Percentiles rank a stretch among this genome's conserved stretches.
These are phyloP conservation scores for Isoperla grammatica DNA, from an alignment of 2,888 invertebrate species.

Conservation along the genomic window DNA sequence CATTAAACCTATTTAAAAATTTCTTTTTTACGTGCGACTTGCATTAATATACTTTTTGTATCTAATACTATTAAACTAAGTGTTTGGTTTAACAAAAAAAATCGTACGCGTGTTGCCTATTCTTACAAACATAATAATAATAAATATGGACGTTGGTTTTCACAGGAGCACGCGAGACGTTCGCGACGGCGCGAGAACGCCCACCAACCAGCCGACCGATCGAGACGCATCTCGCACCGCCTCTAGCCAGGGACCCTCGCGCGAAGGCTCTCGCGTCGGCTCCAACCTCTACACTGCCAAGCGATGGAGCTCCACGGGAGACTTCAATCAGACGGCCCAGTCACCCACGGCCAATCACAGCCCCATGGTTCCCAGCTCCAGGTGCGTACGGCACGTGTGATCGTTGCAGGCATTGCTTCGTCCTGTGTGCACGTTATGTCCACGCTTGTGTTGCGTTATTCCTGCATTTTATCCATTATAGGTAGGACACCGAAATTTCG, in stretches of 20 bases:
- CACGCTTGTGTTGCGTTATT: neutral
- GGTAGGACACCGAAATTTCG: too few species aligned
- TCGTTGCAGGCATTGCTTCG: constrained; percentile 20
- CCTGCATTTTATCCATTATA: too few species aligned
- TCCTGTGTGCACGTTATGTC: constrained; percentile 15
- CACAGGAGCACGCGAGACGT: neutral
- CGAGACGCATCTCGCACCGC: constrained; percentile 27
- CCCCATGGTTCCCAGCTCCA: constrained; percentile 39
- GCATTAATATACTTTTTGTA: too few species aligned
- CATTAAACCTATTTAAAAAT: too few species aligned
- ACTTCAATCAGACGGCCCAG: constrained; percentile 58
- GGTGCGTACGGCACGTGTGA: constrained; percentile 42
- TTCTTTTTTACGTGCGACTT: too few species aligned
- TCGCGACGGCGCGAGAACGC: neutral
- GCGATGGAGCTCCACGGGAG: constrained; percentile 79
- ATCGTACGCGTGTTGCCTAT: too few species aligned
- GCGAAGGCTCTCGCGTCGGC: too few species aligned
- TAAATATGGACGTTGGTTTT: too few species aligned
- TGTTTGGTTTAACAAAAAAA: too few species aligned
- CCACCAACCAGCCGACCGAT: constrained; percentile 38
- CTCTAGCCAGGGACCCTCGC: constrained; percentile 35
- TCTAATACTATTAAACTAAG: too few species aligned
- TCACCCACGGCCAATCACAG: constrained; percentile 30
- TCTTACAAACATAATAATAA: too few species aligned
- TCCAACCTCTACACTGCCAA: constrained; percentile 55